Base-by-base conservation (phyloP, 2,888 invertebrate genomes). In the Apotomis betuletana region DNA sequence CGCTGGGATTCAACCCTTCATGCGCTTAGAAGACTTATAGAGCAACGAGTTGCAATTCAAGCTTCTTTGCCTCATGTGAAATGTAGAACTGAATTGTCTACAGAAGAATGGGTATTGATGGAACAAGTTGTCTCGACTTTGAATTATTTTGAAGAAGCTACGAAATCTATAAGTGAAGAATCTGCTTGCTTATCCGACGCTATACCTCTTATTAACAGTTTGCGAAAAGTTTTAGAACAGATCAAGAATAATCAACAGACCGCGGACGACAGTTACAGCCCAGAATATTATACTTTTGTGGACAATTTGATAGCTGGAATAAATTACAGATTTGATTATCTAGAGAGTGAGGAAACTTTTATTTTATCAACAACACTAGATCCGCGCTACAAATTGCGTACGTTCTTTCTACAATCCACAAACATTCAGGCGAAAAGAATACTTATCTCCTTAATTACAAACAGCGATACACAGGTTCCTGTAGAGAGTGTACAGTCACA, bases 1-100 rank as follows among this genome's bases (percentile, higher is more conserved):
- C 75, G 77, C 71, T 77, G 77, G 77, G 75, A 79, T 69, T 78
- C 76, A 44, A 78, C 78, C 49, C 72, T 75, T 74, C 75, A 75
- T 4, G 74, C 74, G 60, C 67, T 78, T 61, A 76, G 74, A 46
- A 74, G 77, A n/a, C n/a, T 79, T 61, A 27, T 68, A 51, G 76
- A 77, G 71, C 76, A 77, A 46, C 73, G 75, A 74, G 73, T 76
- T 73, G 76, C 77, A 75, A 61, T 77, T 71, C 75, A 77, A 77
- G 75, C 76, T 10, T 70, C 63, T 77, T 71, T 77, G 58, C 75
- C 70, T 46, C 70, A 62, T 74, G 64, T 77, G 65, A 77, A 76
- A 71, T 76, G 76, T 70, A 74, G 63, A 72, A 68, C 67, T 67
- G 77, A 78, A 75, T 67, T 76, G 67, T 49, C 73, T 64, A 76